Percentiles rank a stretch among this genome's conserved stretches.
These are phyloP conservation scores for Listrodromus nycthemerus DNA, from an alignment of 2,888 invertebrate genomes.

Conservation along the genomic window DNA sequence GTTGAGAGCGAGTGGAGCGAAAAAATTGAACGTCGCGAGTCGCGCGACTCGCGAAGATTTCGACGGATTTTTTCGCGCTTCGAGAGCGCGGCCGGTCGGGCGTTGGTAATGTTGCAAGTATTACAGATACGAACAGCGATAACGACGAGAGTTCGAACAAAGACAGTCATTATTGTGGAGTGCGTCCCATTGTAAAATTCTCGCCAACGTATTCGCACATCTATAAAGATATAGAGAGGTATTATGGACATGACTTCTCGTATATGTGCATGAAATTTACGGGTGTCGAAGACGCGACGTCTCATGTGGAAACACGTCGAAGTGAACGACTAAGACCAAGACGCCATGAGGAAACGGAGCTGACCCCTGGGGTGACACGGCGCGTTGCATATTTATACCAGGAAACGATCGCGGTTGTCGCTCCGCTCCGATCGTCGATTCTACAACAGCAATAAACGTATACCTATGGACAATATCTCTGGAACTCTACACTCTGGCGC, in stretches of 20 bases:
- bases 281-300: slow-evolving; percentile 53
- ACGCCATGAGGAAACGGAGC: slow-evolving; percentile 76
- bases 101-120: neutral
- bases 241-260: slow-evolving; percentile 13
- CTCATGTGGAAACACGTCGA: slow-evolving; percentile 23
- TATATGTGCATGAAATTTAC: slow-evolving; percentile 39
- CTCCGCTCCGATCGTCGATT: slow-evolving; percentile 39
- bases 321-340: slow-evolving; percentile 57
- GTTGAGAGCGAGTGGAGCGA: neutral
- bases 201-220: slow-evolving; percentile 56
- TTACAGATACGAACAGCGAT: slow-evolving; percentile 7
- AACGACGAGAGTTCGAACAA: slow-evolving; percentile 74
- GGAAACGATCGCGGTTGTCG: slow-evolving; percentile 76
- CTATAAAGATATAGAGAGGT: slow-evolving; percentile 23
- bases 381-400: slow-evolving; percentile 81
- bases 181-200: slow-evolving; percentile 71
- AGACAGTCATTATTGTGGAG: slow-evolving; percentile 81
- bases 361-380: slow-evolving; percentile 78
- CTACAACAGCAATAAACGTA: slow-evolving; percentile 5
- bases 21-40: slow-evolving; percentile 12
- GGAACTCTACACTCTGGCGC: neutral
- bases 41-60: slow-evolving; percentile 12
- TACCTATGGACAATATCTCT: slow-evolving; percentile 19
- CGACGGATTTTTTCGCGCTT: slow-evolving; percentile 36
- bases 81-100: slow-evolving; percentile 26